Evolutionary conservation across 1,140 invertebrate genomes (phyloP), one percentile per base, ranked within the genome.

Genomic region (Elymnias hypermnestra): DNA sequence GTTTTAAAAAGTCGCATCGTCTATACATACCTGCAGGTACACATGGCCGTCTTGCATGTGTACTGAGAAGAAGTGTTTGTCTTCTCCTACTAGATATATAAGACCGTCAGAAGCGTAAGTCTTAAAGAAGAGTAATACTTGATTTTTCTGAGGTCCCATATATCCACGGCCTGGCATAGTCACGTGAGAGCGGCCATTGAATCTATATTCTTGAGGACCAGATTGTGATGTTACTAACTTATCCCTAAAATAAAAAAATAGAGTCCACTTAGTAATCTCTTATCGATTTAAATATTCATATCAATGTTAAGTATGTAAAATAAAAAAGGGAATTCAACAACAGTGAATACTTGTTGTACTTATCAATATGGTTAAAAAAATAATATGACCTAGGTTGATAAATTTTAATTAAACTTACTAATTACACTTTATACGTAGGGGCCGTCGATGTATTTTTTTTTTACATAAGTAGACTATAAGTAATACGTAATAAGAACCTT

Each of bases 101-200:
- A 99, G 75, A 0, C 97, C 98, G 63, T 98, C 91, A 14, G 91
- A 89, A 5, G 93, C 91, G 52, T 92, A 94, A 0, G 97, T 98
- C 66, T 95, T 95, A 79, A 99, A 98, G 21, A 89, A 90, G 12
- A 84, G 55, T 2, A 77, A 49, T 3, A 84, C 65, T 39, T 79
- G 70, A 47, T 83, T 83, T 39, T 72, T 70, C 45, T 82, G 68
- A 0, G 69, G 64, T 0, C 59, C 61, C 9, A 79, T 51, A 17
- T 79, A 76, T 0, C 66, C 52, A 8, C 67, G 54, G 1, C 70
- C 77, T 0, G 77, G 53, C 69, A 72, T 71, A 4, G 63, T 77
- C 0, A 78, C 69, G 44, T 78, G 69, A 1, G 72, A 42, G 86
- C 90, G 76, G 6, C 95, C 95, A 70, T 95, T 94, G 72, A 99